Evolutionary conservation across 2,113 vertebrate genomes (phyloP).

Genomic region (Oxygymnocypris stewartii): DNA sequence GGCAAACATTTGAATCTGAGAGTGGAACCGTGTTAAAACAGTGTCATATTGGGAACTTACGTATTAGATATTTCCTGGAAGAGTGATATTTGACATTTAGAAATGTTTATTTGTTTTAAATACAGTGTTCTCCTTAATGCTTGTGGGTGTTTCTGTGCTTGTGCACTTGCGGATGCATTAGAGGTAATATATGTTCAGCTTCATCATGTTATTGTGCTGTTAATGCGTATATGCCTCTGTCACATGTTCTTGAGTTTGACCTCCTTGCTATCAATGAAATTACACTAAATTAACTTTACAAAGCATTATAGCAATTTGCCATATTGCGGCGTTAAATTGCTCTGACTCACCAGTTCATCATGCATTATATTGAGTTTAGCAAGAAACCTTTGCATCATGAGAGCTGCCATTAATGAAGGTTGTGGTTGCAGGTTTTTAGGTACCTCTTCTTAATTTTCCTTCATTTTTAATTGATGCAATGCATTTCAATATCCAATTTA

Average conservation of each 20-base stretch:
- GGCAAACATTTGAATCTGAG: neutral
- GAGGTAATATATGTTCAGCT: neutral
- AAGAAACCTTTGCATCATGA: neutral
- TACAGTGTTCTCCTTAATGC: neutral
- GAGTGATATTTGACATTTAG: neutral
- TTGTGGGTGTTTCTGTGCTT: neutral
- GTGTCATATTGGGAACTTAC: neutral
- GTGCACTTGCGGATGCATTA: conserved; percentile 7
- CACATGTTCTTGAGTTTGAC: conserved; percentile 36
- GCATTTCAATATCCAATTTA: conserved; percentile 5
- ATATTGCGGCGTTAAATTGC: conserved; percentile 18
- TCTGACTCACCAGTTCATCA: conserved; percentile 26
- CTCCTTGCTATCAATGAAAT: conserved; percentile 29
- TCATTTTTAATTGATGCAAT: neutral
- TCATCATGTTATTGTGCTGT: conserved; percentile 2
- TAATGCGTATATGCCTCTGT: conserved; percentile 6
- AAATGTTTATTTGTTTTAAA: neutral
- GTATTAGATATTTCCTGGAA: neutral
- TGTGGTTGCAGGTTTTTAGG: neutral
- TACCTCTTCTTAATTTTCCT: neutral
- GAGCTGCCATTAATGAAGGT: neutral
- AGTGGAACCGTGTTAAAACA: neutral
- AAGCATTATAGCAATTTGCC: conserved; percentile 26
- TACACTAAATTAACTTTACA: conserved; percentile 33
- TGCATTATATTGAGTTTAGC: conserved; percentile 11